phyloP scores from a whole-genome alignment of 2,888 invertebrate genomes.

The Alsophila aescularia region DNA sequence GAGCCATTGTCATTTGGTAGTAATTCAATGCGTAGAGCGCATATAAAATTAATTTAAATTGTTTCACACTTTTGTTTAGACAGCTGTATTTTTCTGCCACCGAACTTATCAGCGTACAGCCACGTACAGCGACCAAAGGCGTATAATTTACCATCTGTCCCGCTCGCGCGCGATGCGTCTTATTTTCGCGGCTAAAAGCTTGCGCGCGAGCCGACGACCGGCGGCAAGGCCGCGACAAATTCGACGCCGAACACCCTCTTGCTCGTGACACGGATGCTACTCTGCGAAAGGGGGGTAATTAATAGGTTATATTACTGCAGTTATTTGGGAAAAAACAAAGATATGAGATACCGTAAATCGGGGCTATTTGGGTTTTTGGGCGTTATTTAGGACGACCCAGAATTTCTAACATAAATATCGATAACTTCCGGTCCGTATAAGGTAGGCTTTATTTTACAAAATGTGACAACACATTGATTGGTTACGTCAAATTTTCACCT shows the following conservation, averaged over 20 bases:
- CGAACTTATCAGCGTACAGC: slow-evolving; percentile 19
- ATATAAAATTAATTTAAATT: background rate
- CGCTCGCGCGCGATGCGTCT: slow-evolving; percentile 45
- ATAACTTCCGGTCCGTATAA: too few relatives aligned
- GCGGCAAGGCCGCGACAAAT: slow-evolving; percentile 77
- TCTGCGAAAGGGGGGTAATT: slow-evolving; percentile 12
- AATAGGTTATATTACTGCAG: background rate
- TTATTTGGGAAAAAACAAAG: too few relatives aligned
- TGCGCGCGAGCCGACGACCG: slow-evolving; percentile 70
- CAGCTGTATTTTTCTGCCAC: slow-evolving; percentile 13
- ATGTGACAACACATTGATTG: too few relatives aligned
- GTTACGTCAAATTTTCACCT: too few relatives aligned
- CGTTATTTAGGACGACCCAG: too few relatives aligned
- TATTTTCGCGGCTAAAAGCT: slow-evolving; percentile 60
- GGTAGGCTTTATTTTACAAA: too few relatives aligned
- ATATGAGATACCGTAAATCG: too few relatives aligned
- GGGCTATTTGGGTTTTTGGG: too few relatives aligned
- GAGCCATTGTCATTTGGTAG: too few relatives aligned
- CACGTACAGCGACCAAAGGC: slow-evolving; percentile 24
- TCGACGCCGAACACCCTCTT: slow-evolving; percentile 45
- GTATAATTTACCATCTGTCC: slow-evolving; percentile 36
- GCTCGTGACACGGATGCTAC: slow-evolving; percentile 28
- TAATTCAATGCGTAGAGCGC: too few relatives aligned
- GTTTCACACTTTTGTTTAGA: too few relatives aligned
- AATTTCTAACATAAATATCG: too few relatives aligned